Conservation (phyloP, 2,888 invertebrate genomes). For the Charanyca ferruginea region DNA sequence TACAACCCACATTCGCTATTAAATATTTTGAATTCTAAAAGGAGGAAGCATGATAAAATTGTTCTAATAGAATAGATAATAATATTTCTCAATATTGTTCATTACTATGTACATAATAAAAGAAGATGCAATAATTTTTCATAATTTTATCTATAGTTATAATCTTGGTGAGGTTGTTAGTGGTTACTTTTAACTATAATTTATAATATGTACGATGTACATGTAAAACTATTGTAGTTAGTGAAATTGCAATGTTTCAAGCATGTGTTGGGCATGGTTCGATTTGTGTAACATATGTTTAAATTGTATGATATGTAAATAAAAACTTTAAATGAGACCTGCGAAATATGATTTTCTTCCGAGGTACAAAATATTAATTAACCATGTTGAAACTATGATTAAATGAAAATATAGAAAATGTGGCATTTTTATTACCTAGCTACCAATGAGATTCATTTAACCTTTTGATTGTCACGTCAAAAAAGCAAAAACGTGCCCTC, state of each 20-base stretch:
- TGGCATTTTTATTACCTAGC: conserved; percentile 67
- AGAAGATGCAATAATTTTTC: conserved; percentile 88
- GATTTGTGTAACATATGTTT: conserved; percentile 85
- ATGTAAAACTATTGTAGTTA: conserved; percentile 87
- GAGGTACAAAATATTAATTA: conserved; percentile 91
- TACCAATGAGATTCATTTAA: not conserved
- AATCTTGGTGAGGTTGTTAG: conserved; percentile 80
- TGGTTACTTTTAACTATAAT: conserved; percentile 73
- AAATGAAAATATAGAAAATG: conserved; percentile 85
- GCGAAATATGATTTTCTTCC: conserved; percentile 91
- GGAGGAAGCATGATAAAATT: conserved; percentile 66
- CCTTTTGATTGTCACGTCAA: too few relatives aligned
- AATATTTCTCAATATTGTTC: conserved; percentile 74
- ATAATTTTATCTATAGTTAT: conserved; percentile 84
- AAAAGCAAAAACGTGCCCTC: too few relatives aligned
- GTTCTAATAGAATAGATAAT: conserved; percentile 72
- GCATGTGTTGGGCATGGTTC: conserved; percentile 80
- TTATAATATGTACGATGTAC: conserved; percentile 87
- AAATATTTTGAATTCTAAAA: conserved; percentile 60
- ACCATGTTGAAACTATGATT: conserved; percentile 91
- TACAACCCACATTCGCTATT: conserved; percentile 70
- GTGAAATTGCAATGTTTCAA: conserved; percentile 84
- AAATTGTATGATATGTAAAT: conserved; percentile 90
- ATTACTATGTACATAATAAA: conserved; percentile 83
- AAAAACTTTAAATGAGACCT: conserved; percentile 87